Evolutionary conservation across 2,113 vertebrate species (phyloP).

Genomic region (Hypanus sabinus): DNA sequence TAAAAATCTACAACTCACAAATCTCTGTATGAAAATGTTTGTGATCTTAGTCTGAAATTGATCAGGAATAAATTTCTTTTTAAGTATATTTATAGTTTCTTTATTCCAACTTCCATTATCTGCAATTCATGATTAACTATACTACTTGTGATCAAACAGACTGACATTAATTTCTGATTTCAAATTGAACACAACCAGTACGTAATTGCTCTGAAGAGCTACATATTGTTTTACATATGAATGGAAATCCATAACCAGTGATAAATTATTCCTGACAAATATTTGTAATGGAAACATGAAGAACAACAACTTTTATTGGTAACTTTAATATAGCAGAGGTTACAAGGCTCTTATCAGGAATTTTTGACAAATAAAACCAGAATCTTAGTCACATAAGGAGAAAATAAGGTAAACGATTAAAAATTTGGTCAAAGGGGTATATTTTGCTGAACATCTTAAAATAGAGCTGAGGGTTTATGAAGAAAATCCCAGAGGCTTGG

Average conservation of each 20-base stretch:
- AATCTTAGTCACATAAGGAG: neutral
- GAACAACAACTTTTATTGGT: neutral
- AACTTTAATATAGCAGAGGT: neutral
- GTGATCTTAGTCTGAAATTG: neutral
- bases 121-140: neutral
- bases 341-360: neutral
- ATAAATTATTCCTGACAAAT: neutral
- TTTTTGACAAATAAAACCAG: neutral
- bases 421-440: neutral
- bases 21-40: neutral
- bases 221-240: neutral
- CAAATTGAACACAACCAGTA: neutral
- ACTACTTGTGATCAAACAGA: neutral
- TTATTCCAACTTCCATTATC: neutral
- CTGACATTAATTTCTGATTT: neutral
- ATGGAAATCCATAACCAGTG: neutral
- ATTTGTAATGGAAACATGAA: neutral
- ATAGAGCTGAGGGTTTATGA: neutral
- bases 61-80: neutral
- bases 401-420: neutral
- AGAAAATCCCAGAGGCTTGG: neutral
- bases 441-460: neutral
- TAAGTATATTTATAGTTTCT: neutral
- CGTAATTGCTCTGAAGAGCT: neutral
- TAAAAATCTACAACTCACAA: no score